Base-by-base conservation (phyloP, 2,888 invertebrate genomes). In the Cloeon dipterum region DNA sequence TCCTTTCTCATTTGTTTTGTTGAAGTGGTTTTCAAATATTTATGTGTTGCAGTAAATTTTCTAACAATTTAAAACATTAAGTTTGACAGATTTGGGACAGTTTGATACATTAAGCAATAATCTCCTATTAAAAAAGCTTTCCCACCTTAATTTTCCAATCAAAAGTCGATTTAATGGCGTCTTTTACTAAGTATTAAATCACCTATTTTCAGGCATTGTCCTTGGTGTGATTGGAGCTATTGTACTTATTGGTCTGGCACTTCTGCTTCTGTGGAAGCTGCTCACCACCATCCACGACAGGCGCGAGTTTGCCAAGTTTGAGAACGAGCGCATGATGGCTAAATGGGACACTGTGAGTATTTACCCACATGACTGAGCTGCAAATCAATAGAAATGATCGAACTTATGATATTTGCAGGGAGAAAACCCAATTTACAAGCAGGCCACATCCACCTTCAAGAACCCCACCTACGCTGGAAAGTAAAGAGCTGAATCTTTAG, bases 351-450 rank as follows among this genome's bases (percentile, higher is more conserved):
- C 94, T 58, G 96, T 96, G 64, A 68, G 66, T 57, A 36, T n/a
- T n/a, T n/a, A n/a, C n/a, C n/a, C n/a, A n/a, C n/a, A n/a, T n/a
- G n/a, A n/a, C n/a, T n/a, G n/a, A n/a, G n/a, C n/a, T n/a, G n/a
- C n/a, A n/a, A 14, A 8, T 39, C 14, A 14, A 8, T 10, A 10
- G n/a, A 33, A 4, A 32, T n/a, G 19, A 35, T 26, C 13, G 40
- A 34, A 38, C 42, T 34, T 42, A 39, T 47, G n/a, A n/a, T 42
- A 46, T 45, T 54, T 60, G 44, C 61, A 91, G 89, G 89, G 88
- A 44, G 94, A 96, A 62, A 98, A 98, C 71, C 98, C 98, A 32
- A 96, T 99, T 53, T 99, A 93, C 67, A 91, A 89, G 57, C 93
- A 94, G 66, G 96, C 98, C 26, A 98, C 96, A 4, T 93, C 96